Conservation (phyloP, 35 echinoderm and acorn worm species). For the Ophioderma brevispina region DNA sequence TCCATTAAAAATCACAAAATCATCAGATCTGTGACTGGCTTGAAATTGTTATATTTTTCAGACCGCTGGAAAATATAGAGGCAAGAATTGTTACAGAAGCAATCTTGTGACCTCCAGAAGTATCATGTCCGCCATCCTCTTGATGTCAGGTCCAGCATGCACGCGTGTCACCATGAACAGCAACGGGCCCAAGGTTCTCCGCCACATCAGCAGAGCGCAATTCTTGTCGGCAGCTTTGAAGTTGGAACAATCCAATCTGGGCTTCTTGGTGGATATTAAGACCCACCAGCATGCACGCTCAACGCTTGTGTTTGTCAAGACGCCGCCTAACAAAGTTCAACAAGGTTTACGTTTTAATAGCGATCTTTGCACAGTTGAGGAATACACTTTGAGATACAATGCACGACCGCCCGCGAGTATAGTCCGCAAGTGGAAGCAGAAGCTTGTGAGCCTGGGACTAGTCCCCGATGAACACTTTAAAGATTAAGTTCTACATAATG, state of each 20-base stretch:
- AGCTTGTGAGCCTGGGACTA: neutral
- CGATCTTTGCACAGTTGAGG: neutral
- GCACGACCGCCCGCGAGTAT: neutral
- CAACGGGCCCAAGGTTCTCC: neutral
- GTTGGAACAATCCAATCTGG: neutral
- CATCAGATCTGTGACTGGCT: neutral
- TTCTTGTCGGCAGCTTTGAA: neutral
- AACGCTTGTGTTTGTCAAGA: neutral
- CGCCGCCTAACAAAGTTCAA: neutral
- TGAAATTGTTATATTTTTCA: neutral
- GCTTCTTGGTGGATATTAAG: neutral
- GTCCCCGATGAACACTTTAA: neutral
- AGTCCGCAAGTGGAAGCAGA: neutral
- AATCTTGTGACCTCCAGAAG: neutral
- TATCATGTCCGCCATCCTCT: neutral
- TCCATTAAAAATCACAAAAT: too few relatives aligned
- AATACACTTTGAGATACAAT: neutral
- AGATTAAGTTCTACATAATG: too few relatives aligned
- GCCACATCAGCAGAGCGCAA: neutral
- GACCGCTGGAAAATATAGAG: neutral
- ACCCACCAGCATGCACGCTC: neutral
- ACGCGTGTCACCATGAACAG: neutral
- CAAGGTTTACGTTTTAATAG: neutral
- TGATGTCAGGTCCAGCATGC: neutral
- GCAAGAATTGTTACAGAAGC: neutral